These are phyloP conservation scores for Mesoclemmys tuberculata DNA, from an alignment of 2,113 vertebrate species.

Conservation along the genomic window DNA sequence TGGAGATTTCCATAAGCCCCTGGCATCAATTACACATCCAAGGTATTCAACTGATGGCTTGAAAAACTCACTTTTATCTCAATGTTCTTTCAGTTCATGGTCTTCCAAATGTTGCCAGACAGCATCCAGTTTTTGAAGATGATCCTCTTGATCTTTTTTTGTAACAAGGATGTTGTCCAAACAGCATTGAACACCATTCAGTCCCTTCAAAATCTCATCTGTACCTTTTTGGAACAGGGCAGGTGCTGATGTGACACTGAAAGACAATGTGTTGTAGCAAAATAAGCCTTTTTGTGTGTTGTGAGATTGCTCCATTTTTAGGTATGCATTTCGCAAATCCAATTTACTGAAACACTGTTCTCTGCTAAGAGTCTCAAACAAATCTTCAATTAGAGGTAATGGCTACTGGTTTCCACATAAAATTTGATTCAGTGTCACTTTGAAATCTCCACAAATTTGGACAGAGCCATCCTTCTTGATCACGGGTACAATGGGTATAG, in stretches of 20 bases:
- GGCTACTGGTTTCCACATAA: neutral
- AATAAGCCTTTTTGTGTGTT: neutral
- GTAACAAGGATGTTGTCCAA: neutral
- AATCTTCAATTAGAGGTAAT: neutral
- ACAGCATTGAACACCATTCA: neutral
- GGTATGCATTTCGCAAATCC: neutral
- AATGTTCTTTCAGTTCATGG: too few relatives aligned
- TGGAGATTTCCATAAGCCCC: too few relatives aligned
- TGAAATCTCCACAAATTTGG: neutral
- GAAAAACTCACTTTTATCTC: neutral
- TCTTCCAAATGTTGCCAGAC: too few relatives aligned
- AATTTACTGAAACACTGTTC: neutral
- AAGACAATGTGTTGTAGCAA: neutral
- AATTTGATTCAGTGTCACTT: neutral
- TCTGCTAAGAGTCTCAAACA: neutral
- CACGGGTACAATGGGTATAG: neutral
- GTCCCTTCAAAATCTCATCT: neutral
- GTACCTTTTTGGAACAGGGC: too few relatives aligned
- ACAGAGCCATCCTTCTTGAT: neutral
- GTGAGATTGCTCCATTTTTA: neutral
- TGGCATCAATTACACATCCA: neutral
- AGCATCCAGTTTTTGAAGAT: too few relatives aligned
- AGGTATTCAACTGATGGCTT: neutral
- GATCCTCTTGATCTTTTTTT: too few relatives aligned
- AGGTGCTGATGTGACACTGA: neutral